A percentile compares a stretch with the other conserved stretches of the same genome.
These are phyloP conservation scores for Vultur gryphus DNA, from an alignment of 2,797 vertebrate species.

Conservation along the genomic window DNA sequence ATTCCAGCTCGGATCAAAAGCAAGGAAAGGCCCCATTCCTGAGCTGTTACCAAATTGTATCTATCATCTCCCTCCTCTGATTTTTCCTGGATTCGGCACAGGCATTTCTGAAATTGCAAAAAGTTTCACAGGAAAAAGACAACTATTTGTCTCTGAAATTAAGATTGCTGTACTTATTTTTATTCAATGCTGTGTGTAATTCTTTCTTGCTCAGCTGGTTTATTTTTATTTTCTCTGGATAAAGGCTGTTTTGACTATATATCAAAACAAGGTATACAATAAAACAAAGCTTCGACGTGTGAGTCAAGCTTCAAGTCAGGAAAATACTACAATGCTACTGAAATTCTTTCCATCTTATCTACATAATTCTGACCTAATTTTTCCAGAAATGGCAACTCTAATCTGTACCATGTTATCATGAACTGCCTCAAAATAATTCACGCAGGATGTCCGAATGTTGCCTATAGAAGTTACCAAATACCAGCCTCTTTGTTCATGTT, in stretches of 20 bases:
- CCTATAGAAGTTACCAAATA: conserved; percentile 37
- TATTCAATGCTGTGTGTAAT: background rate
- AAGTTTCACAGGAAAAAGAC: background rate
- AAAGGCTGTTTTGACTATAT: conserved; percentile 46
- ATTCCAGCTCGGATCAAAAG: background rate
- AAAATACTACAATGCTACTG: conserved; percentile 57
- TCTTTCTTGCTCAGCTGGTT: conserved; percentile 11
- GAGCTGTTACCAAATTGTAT: background rate
- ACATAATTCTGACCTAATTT: conserved; percentile 50
- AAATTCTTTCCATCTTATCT: conserved; percentile 62
- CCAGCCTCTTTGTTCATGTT: conserved; percentile 37
- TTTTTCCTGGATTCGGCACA: background rate
- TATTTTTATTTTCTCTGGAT: conserved; percentile 41
- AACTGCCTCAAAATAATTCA: conserved; percentile 15
- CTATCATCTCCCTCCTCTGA: background rate
- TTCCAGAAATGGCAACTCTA: conserved; percentile 52
- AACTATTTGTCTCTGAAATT: background rate
- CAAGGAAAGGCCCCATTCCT: background rate
- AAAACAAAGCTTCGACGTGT: conserved; percentile 44
- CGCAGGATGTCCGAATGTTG: conserved; percentile 14
- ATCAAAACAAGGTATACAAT: conserved; percentile 49
- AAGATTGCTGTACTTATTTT: background rate
- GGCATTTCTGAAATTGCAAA: background rate
- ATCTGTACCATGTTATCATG: conserved; percentile 28
- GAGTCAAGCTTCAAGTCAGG: conserved; percentile 44